Evolutionary conservation across 2,888 invertebrate genomes (phyloP).

Genomic region (Erannis defoliaria): DNA sequence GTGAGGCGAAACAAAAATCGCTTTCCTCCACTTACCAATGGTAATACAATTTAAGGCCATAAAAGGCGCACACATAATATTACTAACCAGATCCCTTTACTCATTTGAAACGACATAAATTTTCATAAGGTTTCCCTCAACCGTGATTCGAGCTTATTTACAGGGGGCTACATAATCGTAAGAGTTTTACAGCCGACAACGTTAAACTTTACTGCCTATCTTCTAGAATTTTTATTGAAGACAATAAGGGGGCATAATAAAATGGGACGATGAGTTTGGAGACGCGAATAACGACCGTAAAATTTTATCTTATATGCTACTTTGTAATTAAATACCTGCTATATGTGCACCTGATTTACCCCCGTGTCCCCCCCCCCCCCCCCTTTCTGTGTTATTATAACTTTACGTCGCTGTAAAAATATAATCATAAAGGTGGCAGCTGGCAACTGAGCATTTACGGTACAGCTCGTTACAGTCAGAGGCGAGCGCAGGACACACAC

Average conservation of each 20-base stretch:
- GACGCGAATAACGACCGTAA: conserved; percentile 51
- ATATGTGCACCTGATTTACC: conserved; percentile 36
- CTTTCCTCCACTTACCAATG: background rate
- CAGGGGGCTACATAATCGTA: conserved; percentile 59
- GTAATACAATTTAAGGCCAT: conserved; percentile 14
- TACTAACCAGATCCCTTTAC: conserved; percentile 19
- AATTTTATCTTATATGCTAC: conserved; percentile 51
- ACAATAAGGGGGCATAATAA: conserved; percentile 80
- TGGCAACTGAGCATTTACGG: no score
- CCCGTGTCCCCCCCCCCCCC: no score
- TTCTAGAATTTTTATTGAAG: conserved; percentile 78
- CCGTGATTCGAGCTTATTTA: conserved; percentile 54
- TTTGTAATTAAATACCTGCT: conserved; percentile 42
- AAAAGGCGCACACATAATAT: conserved; percentile 22
- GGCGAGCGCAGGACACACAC: no score
- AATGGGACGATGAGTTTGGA: conserved; percentile 60
- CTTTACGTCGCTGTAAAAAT: conserved; percentile 27
- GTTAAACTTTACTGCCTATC: conserved; percentile 74
- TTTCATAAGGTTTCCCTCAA: conserved; percentile 36
- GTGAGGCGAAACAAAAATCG: background rate
- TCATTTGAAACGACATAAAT: conserved; percentile 31
- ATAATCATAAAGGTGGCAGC: background rate
- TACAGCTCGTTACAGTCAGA: no score
- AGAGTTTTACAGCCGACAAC: conserved; percentile 60
- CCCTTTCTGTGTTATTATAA: no score